Evolutionary conservation across 2,113 vertebrate genomes (phyloP).

Genomic region (Menura novaehollandiae): DNA sequence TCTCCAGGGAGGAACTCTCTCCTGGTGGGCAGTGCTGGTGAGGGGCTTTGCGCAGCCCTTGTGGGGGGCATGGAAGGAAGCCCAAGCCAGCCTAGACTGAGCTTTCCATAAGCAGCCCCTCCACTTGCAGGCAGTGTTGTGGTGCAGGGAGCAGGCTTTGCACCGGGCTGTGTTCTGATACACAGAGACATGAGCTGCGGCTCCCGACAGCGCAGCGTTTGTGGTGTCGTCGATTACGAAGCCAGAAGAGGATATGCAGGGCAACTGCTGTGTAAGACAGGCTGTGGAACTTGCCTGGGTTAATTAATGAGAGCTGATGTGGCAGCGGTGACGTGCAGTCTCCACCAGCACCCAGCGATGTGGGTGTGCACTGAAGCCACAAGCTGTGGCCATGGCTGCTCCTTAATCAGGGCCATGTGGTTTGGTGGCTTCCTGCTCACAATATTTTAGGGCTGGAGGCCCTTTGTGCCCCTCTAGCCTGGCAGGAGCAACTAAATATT

Average conservation of each 20-base stretch:
- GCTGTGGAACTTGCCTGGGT: neutral
- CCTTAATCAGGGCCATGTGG: neutral
- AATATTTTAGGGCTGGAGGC: neutral
- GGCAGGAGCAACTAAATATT: neutral
- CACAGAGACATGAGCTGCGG: neutral
- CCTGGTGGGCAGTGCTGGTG: rapidly evolving
- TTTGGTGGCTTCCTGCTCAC: neutral
- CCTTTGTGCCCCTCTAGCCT: neutral
- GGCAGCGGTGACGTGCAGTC: rapidly evolving
- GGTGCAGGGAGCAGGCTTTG: neutral
- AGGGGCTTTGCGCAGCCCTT: rapidly evolving
- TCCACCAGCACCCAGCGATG: too few species aligned
- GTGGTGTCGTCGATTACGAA: rapidly evolving
- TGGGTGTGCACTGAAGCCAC: neutral
- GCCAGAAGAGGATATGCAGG: neutral
- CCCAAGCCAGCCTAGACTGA: rapidly evolving
- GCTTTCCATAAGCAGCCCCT: neutral
- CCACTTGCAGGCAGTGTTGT: rapidly evolving
- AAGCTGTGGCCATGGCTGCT: neutral
- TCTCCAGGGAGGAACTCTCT: neutral
- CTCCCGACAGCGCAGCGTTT: rapidly evolving
- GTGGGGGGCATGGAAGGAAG: neutral
- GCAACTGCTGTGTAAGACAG: neutral
- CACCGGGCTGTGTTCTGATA: neutral
- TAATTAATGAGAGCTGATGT: rapidly evolving